Evolutionary conservation across 2,888 invertebrate species (phyloP).

Genomic region (Proisotoma minuta): DNA sequence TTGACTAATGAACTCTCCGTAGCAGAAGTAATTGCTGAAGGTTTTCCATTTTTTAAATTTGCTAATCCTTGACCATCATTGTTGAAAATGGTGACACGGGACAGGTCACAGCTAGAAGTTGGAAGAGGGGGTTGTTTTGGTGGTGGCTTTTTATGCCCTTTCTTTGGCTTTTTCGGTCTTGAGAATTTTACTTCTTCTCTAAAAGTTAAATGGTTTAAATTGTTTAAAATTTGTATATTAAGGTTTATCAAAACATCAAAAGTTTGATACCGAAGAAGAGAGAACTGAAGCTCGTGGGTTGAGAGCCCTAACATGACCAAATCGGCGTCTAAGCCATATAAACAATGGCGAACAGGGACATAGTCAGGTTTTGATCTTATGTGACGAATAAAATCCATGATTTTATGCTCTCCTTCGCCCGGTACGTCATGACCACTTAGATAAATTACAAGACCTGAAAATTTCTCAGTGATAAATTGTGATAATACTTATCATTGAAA

Average conservation of each 20-base stretch:
- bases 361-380: conserved; percentile 77
- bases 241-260: background rate
- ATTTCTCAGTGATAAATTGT: background rate
- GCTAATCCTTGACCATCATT: background rate
- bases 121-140: conserved; percentile 13
- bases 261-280: conserved; percentile 84
- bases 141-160: conserved; percentile 16
- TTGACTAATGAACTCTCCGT: background rate
- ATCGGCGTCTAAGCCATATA: conserved; percentile 96
- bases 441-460: conserved; percentile 16
- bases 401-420: conserved; percentile 97
- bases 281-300: conserved; percentile 92
- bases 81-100: conserved; percentile 31
- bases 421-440: conserved; percentile 59
- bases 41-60: background rate
- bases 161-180: conserved; percentile 29
- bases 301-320: conserved; percentile 94
- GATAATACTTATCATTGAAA: background rate
- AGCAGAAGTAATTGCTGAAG: background rate
- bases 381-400: conserved; percentile 93
- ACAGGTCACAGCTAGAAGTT: conserved; percentile 20
- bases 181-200: conserved; percentile 46
- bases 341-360: conserved; percentile 86
- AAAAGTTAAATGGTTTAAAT: too few relatives aligned
- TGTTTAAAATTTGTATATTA: too few relatives aligned